Conservation (phyloP, 1,140 invertebrate genomes). For the Physella acuta region DNA sequence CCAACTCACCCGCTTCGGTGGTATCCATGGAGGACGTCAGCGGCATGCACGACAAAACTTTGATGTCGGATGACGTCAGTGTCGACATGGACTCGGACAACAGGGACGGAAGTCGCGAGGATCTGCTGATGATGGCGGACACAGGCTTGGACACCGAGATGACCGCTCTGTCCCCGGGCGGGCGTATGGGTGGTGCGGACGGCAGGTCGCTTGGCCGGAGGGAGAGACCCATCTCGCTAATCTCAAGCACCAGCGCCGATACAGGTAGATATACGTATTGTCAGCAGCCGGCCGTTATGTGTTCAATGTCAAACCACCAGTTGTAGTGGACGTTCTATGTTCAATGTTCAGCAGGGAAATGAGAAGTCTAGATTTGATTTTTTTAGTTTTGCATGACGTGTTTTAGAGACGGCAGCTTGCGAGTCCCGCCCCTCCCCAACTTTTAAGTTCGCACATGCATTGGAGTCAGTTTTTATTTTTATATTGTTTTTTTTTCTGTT, state of each 20-base stretch:
- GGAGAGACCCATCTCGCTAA: constrained; percentile 44
- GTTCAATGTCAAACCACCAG: too few relatives aligned
- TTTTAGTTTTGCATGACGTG: too few relatives aligned
- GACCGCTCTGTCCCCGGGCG: too few relatives aligned
- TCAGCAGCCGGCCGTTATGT: too few relatives aligned
- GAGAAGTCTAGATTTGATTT: too few relatives aligned
- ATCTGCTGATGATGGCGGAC: neutral
- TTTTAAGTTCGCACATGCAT: too few relatives aligned
- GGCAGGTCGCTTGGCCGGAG: constrained; percentile 31
- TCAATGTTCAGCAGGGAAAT: too few relatives aligned
- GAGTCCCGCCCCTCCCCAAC: too few relatives aligned
- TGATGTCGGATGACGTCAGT: neutral
- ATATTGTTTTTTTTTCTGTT: too few relatives aligned
- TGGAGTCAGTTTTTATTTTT: too few relatives aligned
- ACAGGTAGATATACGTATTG: constrained; percentile 47
- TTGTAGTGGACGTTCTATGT: too few relatives aligned
- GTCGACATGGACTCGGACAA: neutral
- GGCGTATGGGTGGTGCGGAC: neutral
- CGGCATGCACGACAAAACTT: constrained; percentile 8
- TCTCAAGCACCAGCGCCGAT: constrained; percentile 51
- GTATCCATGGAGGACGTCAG: constrained; percentile 14
- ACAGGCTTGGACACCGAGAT: neutral
- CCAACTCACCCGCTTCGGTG: constrained; percentile 10
- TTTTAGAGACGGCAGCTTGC: too few relatives aligned
- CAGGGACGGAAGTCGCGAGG: neutral